Percentiles rank a stretch among this genome's conserved stretches.
Conservation (phyloP, 2,888 invertebrate species). For the Tenthredo scrophulariae region DNA sequence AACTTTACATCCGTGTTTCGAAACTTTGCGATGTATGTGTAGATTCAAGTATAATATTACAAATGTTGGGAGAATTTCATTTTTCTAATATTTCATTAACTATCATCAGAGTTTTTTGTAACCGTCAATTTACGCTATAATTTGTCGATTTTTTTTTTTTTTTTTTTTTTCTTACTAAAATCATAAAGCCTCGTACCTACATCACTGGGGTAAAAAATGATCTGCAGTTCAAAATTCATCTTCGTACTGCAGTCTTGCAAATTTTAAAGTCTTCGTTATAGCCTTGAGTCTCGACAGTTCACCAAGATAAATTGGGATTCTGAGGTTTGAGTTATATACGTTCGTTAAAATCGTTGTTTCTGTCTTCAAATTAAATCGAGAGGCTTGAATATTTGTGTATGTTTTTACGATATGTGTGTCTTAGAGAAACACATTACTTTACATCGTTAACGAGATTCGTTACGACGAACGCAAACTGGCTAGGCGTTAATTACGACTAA, state of each 20-base stretch:
- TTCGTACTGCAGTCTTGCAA: background rate
- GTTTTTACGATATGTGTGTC: background rate
- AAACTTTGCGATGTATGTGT: background rate
- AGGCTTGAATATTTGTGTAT: background rate
- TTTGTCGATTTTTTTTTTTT: background rate
- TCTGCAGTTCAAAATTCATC: background rate
- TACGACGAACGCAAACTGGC: conserved; percentile 12
- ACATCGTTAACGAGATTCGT: conserved; percentile 32
- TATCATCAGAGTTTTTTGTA: background rate
- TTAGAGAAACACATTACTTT: background rate
- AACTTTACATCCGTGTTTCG: conserved; percentile 39
- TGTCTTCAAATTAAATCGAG: background rate
- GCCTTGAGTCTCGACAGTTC: background rate
- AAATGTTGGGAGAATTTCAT: background rate
- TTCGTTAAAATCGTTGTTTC: background rate
- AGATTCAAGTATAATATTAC: background rate
- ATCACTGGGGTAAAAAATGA: background rate
- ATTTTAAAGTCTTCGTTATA: background rate
- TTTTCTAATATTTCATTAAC: background rate
- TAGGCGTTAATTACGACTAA: conserved; percentile 15
- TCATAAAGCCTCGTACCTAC: background rate
- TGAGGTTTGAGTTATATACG: background rate
- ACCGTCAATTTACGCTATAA: background rate
- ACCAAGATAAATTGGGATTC: background rate
- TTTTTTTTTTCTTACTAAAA: background rate